phyloP scores from a whole-genome alignment of 2,113 vertebrate genomes.

The Archocentrus centrarchus region DNA sequence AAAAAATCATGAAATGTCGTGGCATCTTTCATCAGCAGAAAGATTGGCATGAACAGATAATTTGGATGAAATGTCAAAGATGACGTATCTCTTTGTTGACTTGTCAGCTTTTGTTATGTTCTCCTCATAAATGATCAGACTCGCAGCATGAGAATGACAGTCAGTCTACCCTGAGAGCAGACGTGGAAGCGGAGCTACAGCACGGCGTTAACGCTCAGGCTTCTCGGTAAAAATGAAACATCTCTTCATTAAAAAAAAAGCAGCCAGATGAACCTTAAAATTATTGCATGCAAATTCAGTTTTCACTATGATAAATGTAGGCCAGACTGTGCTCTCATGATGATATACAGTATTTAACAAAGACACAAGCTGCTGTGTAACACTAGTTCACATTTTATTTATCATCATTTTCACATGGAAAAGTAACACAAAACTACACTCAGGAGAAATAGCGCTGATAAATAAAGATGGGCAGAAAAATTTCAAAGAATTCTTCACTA shows the following conservation, averaged over 20 bases:
- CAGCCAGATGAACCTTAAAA: slow-evolving; percentile 10
- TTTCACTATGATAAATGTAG: slow-evolving; percentile 51
- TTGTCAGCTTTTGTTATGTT: slow-evolving; percentile 43
- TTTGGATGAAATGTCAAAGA: slow-evolving; percentile 41
- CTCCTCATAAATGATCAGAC: slow-evolving; percentile 26
- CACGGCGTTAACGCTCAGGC: background rate
- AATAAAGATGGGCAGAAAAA: background rate
- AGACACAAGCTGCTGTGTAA: slow-evolving; percentile 22
- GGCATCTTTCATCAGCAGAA: background rate
- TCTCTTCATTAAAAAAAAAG: background rate
- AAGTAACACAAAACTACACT: background rate
- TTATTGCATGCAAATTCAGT: slow-evolving; percentile 43
- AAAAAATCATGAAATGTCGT: background rate
- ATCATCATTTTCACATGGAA: slow-evolving; percentile 17
- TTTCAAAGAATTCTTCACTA: background rate
- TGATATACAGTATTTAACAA: slow-evolving; percentile 51
- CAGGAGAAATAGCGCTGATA: background rate
- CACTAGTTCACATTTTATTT: slow-evolving; percentile 7
- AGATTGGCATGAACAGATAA: slow-evolving; percentile 21
- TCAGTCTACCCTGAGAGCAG: background rate
- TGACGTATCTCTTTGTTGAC: slow-evolving; percentile 42
- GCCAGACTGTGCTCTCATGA: background rate
- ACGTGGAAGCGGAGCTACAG: slow-evolving; percentile 4
- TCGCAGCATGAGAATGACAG: slow-evolving; percentile 19
- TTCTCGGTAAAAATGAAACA: background rate